phyloP scores from a whole-genome alignment of 2,113 vertebrate species.

The Xenus cinereus region DNA sequence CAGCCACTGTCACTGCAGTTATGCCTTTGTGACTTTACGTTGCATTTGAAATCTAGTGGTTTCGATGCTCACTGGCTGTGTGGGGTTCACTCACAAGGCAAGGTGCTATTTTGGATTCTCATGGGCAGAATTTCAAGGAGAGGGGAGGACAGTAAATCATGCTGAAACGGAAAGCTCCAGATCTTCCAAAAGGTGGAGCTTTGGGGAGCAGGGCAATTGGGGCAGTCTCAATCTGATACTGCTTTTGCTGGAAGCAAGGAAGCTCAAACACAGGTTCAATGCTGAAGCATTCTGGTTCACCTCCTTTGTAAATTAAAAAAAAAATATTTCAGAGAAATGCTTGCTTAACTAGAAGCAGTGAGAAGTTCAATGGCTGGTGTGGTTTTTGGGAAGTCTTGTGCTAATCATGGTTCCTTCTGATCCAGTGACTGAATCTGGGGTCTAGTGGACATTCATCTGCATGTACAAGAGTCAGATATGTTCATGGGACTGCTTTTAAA shows the following conservation, averaged over 20 bases:
- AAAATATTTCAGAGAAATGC: background rate
- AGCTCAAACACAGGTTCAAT: background rate
- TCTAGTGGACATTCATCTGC: background rate
- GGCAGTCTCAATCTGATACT: background rate
- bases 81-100: slow-evolving; percentile 18
- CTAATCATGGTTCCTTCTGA: background rate
- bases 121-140: background rate
- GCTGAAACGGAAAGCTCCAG: background rate
- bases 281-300: background rate
- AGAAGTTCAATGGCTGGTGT: background rate
- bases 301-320: background rate
- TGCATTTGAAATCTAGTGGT: background rate
- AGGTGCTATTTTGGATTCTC: slow-evolving; percentile 45
- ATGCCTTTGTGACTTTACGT: background rate
- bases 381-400: background rate
- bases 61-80: background rate
- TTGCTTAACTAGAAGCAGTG: background rate
- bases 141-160: background rate
- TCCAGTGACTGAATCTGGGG: background rate
- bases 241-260: background rate
- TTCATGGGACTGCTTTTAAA: background rate
- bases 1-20: slow-evolving; percentile 42
- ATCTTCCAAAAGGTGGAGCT: background rate
- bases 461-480: background rate
- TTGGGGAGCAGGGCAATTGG: background rate